Percentiles rank a stretch among this genome's conserved stretches.
Conservation (phyloP, 1,140 invertebrate genomes). For the Homalodisca vitripennis region DNA sequence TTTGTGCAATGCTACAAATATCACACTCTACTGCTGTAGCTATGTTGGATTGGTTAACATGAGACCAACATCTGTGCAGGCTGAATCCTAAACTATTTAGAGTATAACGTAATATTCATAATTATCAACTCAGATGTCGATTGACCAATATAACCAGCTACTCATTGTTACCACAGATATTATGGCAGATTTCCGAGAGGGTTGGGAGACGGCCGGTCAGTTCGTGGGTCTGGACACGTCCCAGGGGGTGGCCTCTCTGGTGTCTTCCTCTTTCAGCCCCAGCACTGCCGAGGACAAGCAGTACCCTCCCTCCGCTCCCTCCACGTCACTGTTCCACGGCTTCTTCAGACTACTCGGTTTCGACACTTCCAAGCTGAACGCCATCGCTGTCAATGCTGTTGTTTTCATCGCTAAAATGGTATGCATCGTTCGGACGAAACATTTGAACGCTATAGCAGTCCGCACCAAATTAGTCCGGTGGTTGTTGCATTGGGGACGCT, state of each 20-base stretch:
- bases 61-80: too few relatives aligned
- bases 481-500: too few relatives aligned
- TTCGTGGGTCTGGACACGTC: conserved; percentile 31
- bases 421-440: conserved; percentile 40
- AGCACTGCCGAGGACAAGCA: background rate
- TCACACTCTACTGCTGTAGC: too few relatives aligned
- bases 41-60: too few relatives aligned
- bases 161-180: background rate
- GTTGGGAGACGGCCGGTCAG: conserved; percentile 27
- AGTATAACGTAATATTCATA: too few relatives aligned
- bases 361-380: conserved; percentile 69
- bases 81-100: too few relatives aligned
- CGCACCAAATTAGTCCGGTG: too few relatives aligned
- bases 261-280: conserved; percentile 22
- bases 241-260: conserved; percentile 31
- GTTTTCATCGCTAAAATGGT: conserved; percentile 84
- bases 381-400: conserved; percentile 74
- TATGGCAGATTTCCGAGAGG: background rate
- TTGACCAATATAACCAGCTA: too few relatives aligned
- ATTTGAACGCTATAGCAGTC: too few relatives aligned
- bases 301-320: conserved; percentile 19
- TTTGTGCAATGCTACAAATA: too few relatives aligned
- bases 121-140: too few relatives aligned
- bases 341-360: conserved; percentile 71
- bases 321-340: conserved; percentile 58